phyloP scores from a whole-genome alignment of 2,113 vertebrate genomes.

The Leucoraja erinaceus region DNA sequence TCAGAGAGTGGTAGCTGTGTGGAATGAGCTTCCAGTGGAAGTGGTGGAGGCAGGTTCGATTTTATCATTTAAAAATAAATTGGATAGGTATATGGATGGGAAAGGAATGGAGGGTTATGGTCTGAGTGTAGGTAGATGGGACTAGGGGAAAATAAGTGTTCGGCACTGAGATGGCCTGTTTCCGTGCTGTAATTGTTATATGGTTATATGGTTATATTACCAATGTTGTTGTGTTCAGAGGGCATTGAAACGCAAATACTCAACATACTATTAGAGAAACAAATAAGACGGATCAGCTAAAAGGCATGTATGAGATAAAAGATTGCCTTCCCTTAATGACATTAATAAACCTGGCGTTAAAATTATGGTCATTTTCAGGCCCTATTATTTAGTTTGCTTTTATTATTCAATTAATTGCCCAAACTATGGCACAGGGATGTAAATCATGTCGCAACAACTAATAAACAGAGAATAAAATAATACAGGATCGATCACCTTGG shows the following conservation, averaged over 20 bases:
- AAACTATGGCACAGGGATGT: not conserved
- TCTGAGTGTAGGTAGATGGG: no score
- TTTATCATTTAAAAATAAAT: no score
- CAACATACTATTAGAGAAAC: not conserved
- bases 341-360: not conserved
- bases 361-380: not conserved
- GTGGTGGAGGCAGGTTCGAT: no score
- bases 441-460: not conserved
- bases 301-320: no score
- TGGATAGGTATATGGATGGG: no score
- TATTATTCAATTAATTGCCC: not conserved
- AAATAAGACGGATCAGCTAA: not conserved
- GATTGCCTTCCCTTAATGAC: not conserved
- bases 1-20: no score
- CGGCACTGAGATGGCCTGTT: no score
- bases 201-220: no score
- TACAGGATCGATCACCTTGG: not conserved
- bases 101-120: no score
- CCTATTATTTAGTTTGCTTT: not conserved
- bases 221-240: not conserved
- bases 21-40: no score
- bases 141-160: no score
- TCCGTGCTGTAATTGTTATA: no score
- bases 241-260: not conserved
- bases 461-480: not conserved